Evolutionary conservation across 2,113 vertebrate genomes (phyloP), one percentile per base, ranked within the genome.

Genomic region (Hyperoodon ampullatus): DNA sequence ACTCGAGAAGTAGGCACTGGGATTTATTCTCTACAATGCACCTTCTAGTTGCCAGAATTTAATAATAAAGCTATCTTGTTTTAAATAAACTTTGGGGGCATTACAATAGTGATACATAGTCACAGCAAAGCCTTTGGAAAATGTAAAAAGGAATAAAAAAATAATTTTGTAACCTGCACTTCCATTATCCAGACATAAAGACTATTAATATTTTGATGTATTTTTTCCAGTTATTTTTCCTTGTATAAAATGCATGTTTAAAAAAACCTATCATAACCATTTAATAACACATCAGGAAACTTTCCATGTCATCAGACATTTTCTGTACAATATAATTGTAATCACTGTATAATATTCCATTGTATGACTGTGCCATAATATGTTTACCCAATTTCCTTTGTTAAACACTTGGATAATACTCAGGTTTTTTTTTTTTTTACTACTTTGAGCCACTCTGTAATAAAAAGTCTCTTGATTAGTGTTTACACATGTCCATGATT

Each of bases 221-320:
- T 81, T 85, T 93, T 66, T 74, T 55, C 28, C 21, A 82, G 50
- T n/a, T 63, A 81, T 60, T 92, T 88, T 84, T 92, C 50, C 65
- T 84, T 71, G 8, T 44, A 44, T 24, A 71, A 92, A 60, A 83
- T 3, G 1, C 24, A 47, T 39, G 2, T 61, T 85, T 39, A 63
- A 88, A 35, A 50, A 91, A 90, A 42, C 3, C 61, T 39, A 26
- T 68, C 24, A 28, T 47, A 35, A 55, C n/a, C 24, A 50, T 63
- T 50, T 75, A 70, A 65, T 65, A 82, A 47, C 6, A 26, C 26
- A 12, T 82, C 23, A 58, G 44, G 81, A 87, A 63, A 35, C 21
- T 96, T 30, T 53, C 65, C 55, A 86, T 16, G 12, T 50, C 30
- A 60, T 30, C 24, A 63, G 58, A 61, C 16, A 33, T 21, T n/a